Base-by-base conservation (phyloP, 2,113 vertebrate genomes). In the Syrrhaptes paradoxus region DNA sequence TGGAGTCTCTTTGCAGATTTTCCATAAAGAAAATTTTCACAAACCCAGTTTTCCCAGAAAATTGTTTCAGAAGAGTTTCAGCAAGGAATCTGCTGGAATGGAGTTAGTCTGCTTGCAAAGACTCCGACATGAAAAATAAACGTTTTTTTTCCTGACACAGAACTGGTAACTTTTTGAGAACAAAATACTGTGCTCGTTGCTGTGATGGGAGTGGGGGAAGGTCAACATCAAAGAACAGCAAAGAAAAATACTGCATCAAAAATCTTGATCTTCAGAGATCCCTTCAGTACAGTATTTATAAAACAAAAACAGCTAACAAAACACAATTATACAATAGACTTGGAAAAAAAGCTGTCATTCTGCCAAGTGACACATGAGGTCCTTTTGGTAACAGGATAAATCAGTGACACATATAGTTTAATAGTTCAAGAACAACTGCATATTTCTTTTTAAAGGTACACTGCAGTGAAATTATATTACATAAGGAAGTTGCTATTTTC, bases 251-350 rank as follows among this genome's bases (percentile, higher is more conserved):
- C 31, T 19, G 86, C 83, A 90, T 76, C 73, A 90, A 88, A 95
- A 96, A 96, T 95, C 83, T 85, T 93, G 76, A 90, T 94, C 93
- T 96, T 94, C 73, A 94, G 88, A 92, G 74, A 96, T 96, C 54
- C 72, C 31, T 87, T 95, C 32, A 71, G 85, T 71, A 90, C 32
- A 67, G 66, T 95, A 95, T 96, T 97, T 97, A 90, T 95, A 90
- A 96, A 97, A 94, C 90, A 97, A 96, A 96, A 97, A 87, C 96
- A 96, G 96, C 96, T 97, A 96, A 94, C 86, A 96, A 96, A 96
- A 95, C 90, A 97, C 19, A 90, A 94, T 96, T 96, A 94, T 96
- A 95, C 95, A 95, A 95, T 89, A 74, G 90, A 63, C 31, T 76
- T 70, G 41, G 38, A 36, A 86, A 94, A 87, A 93, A 89, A 81